Conservation (phyloP, 2,113 vertebrate species). For the Athene noctua region DNA sequence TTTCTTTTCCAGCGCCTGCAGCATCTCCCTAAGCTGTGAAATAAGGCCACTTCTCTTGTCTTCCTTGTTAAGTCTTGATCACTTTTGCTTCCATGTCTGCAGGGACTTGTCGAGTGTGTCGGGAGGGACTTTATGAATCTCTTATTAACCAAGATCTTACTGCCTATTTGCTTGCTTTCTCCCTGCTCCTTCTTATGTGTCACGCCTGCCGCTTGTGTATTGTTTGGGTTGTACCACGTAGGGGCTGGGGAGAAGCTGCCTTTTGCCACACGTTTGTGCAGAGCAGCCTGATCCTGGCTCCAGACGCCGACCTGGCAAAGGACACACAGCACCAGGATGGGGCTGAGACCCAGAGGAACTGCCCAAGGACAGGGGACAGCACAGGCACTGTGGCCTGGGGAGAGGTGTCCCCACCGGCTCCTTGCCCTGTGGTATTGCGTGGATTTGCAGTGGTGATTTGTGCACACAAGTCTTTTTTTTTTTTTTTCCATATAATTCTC, state of each 20-base stretch:
- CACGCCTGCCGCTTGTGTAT: neutral
- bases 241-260: neutral
- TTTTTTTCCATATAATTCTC: neutral
- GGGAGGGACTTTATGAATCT: neutral
- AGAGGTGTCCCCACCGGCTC: neutral
- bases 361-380: neutral
- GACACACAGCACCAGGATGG: neutral
- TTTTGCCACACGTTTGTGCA: neutral
- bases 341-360: neutral
- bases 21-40: neutral
- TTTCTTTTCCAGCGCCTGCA: neutral
- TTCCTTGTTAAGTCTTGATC: neutral
- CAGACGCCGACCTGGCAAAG: fast-evolving
- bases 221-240: fast-evolving
- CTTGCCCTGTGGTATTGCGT: neutral
- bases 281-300: neutral
- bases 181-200: neutral
- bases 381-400: neutral
- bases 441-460: neutral
- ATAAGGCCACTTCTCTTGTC: neutral
- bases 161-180: neutral
- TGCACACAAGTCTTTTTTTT: neutral
- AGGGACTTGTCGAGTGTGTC: neutral
- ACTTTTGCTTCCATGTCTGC: neutral
- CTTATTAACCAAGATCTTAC: neutral